A percentile compares a stretch with the other conserved stretches of the same genome.
These are phyloP conservation scores for Oreochromis tanganicae DNA, from an alignment of 2,113 vertebrate species.

Conservation along the genomic window DNA sequence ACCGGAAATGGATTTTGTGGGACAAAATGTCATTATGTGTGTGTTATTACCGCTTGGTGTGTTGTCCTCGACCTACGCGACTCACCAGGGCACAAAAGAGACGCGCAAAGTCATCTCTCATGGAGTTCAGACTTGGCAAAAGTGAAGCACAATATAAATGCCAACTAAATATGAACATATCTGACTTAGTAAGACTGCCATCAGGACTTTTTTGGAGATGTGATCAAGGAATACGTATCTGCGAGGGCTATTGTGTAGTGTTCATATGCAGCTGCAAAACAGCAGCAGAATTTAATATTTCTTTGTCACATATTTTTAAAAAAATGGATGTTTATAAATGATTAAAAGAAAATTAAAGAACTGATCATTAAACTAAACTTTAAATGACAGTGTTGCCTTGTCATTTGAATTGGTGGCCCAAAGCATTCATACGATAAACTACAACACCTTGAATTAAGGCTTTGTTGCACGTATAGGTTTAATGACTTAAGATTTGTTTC, in stretches of 20 bases:
- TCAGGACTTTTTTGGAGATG: background rate
- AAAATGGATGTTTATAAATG: background rate
- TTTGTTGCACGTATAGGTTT: background rate
- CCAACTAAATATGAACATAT: background rate
- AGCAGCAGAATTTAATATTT: background rate
- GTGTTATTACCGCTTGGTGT: background rate
- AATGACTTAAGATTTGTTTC: background rate
- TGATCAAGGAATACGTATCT: background rate
- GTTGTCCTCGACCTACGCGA: background rate
- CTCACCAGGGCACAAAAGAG: background rate
- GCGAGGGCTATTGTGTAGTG: background rate
- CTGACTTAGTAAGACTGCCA: background rate
- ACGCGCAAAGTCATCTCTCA: background rate
- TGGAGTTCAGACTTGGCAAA: background rate
- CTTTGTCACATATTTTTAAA: background rate
- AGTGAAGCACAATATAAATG: background rate
- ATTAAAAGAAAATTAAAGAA: background rate
- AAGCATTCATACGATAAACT: background rate
- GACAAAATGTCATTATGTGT: background rate
- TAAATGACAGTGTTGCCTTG: background rate
- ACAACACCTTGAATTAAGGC: background rate
- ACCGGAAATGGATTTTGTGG: background rate
- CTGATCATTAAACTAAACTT: background rate
- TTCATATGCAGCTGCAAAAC: background rate
- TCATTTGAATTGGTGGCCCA: background rate